A percentile compares a stretch with the other conserved stretches of the same genome.
These are phyloP conservation scores for Frankliniella fusca DNA, from an alignment of 2,888 invertebrate genomes.

Conservation along the genomic window DNA sequence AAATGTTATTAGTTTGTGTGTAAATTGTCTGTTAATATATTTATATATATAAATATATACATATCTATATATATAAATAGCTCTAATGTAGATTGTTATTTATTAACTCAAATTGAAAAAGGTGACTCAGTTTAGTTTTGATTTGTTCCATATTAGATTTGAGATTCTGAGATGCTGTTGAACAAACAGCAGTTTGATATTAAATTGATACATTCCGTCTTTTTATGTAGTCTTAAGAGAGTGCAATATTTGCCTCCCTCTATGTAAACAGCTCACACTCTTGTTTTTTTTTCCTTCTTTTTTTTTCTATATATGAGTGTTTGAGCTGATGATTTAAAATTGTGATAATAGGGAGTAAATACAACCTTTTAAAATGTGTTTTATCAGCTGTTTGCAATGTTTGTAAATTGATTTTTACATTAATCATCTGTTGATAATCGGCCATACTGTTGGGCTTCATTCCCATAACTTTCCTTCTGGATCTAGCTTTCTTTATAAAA, in stretches of 20 bases:
- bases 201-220: conserved; percentile 18
- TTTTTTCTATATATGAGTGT: background rate
- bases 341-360: conserved; percentile 26
- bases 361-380: background rate
- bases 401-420: conserved; percentile 13
- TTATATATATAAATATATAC: conserved; percentile 21
- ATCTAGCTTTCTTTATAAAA: background rate
- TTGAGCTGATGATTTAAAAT: conserved; percentile 19
- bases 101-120: background rate
- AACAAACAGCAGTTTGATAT: background rate
- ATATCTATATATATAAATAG: conserved; percentile 25
- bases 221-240: conserved; percentile 10
- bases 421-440: background rate
- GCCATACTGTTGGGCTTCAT: conserved; percentile 17
- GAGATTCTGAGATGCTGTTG: background rate
- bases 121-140: background rate
- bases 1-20: background rate
- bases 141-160: background rate
- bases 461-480: background rate
- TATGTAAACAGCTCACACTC: conserved; percentile 8
- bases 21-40: conserved; percentile 13
- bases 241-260: conserved; percentile 6
- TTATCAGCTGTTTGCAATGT: conserved; percentile 12
- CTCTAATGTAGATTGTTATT: conserved; percentile 10
- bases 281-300: background rate